Percentiles rank a stretch among this genome's conserved stretches.
phyloP scores from a whole-genome alignment of 2,888 invertebrate genomes.

The Orthosia gothica region DNA sequence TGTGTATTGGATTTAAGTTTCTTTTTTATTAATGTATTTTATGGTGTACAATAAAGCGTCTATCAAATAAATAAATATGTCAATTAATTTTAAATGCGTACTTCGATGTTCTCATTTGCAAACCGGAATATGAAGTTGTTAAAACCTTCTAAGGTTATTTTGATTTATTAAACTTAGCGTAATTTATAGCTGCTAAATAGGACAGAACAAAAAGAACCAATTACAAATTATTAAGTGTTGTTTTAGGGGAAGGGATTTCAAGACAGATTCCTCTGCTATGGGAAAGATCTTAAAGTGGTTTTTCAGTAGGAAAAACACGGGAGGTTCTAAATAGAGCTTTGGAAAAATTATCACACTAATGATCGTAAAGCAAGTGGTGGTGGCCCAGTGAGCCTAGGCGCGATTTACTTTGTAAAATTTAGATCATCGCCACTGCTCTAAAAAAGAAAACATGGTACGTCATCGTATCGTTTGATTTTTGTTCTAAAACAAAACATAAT shows the following conservation, averaged over 20 bases:
- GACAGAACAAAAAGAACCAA: background rate
- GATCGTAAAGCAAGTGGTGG: too few relatives aligned
- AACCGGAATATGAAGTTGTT: background rate
- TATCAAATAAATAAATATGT: background rate
- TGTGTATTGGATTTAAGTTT: too few relatives aligned
- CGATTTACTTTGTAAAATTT: too few relatives aligned
- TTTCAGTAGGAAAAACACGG: too few relatives aligned
- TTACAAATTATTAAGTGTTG: background rate
- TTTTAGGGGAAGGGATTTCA: background rate
- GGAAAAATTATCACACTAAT: background rate
- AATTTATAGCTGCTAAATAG: background rate
- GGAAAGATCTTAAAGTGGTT: background rate
- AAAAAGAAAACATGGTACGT: too few relatives aligned
- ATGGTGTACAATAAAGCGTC: too few relatives aligned
- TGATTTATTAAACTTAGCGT: background rate
- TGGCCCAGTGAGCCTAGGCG: too few relatives aligned
- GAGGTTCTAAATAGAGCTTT: background rate
- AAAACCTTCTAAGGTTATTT: background rate
- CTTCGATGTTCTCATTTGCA: conserved; percentile 14
- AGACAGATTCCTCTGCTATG: too few relatives aligned
- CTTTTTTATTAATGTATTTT: too few relatives aligned
- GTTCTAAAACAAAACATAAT: too few relatives aligned
- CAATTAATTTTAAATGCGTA: conserved; percentile 9
- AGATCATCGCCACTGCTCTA: too few relatives aligned
- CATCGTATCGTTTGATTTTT: too few relatives aligned